Evolutionary conservation across 2,797 vertebrate genomes (phyloP).

Genomic region (Ctenochaetus hawaiiensis): DNA sequence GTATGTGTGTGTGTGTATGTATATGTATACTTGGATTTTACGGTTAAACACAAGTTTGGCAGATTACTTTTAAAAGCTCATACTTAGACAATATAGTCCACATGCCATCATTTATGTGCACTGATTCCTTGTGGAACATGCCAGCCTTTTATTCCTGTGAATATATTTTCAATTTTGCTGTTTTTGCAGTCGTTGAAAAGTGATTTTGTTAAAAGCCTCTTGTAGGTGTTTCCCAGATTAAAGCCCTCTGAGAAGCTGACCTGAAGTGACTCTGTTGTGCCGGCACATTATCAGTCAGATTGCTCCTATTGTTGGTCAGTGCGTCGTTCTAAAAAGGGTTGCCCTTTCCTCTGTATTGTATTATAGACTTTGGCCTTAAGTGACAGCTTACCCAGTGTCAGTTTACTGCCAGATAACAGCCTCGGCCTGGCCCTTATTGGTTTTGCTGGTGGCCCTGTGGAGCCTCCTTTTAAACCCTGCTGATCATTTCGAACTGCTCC

Average conservation of each 20-base stretch:
- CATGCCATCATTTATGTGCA: not conserved
- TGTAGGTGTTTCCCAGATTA: constrained; percentile 32
- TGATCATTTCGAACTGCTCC: constrained; percentile 85
- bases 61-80: not conserved
- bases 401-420: constrained; percentile 83
- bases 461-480: constrained; percentile 83
- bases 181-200: constrained; percentile 23
- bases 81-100: not conserved
- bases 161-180: not conserved
- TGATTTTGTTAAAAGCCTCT: constrained; percentile 43
- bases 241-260: constrained; percentile 49
- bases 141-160: not conserved
- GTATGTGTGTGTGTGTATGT: too few species aligned
- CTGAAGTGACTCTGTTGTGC: constrained; percentile 60
- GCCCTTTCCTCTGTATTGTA: constrained; percentile 77
- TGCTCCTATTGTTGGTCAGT: constrained; percentile 70
- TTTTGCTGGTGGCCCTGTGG: constrained; percentile 78
- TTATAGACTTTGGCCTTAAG: constrained; percentile 76
- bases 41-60: not conserved
- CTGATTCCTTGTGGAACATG: not conserved
- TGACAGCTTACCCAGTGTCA: constrained; percentile 81
- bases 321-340: constrained; percentile 57
- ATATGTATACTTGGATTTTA: constrained; percentile 6
- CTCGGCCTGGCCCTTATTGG: constrained; percentile 77
- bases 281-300: constrained; percentile 70